These are phyloP conservation scores for Antedon mediterranea DNA, from an alignment of 53 echinoderm and acorn worm species.

Conservation along the genomic window DNA sequence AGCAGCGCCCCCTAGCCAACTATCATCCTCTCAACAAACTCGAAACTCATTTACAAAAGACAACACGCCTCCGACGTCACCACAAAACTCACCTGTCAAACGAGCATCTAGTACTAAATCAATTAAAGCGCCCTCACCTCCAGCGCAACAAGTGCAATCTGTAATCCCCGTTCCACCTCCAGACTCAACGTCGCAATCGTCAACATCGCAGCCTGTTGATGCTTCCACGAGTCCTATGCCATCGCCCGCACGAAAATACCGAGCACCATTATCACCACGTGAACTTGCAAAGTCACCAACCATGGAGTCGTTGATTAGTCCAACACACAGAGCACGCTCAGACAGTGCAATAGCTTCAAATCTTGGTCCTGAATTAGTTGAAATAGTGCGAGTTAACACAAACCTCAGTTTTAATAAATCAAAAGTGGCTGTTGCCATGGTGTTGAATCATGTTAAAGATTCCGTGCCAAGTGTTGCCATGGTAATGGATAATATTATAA, in stretches of 20 bases:
- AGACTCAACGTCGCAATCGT: constrained; percentile 1
- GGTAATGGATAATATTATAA: constrained; percentile 47
- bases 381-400: constrained; percentile 64
- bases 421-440: constrained; percentile 43
- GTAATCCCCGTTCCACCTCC: background rate
- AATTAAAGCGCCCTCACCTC: constrained; percentile 64
- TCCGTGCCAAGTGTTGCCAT: constrained; percentile 50
- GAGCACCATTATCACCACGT: background rate
- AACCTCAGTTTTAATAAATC: constrained; percentile 76
- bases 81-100: background rate
- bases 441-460: constrained; percentile 32
- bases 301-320: constrained; percentile 4
- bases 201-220: background rate
- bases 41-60: background rate
- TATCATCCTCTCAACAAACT: background rate
- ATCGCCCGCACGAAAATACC: background rate
- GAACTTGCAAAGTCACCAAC: background rate
- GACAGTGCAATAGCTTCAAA: constrained; percentile 22
- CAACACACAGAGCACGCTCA: background rate
- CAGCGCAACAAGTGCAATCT: constrained; percentile 12
- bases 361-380: constrained; percentile 62
- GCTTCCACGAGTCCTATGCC: background rate
- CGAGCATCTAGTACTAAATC: constrained; percentile 21
- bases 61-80: background rate
- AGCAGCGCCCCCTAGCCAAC: background rate